Evolutionary conservation across 2,113 vertebrate genomes (phyloP), one percentile per base, ranked within the genome.

Genomic region (Myiozetetes cayanensis): DNA sequence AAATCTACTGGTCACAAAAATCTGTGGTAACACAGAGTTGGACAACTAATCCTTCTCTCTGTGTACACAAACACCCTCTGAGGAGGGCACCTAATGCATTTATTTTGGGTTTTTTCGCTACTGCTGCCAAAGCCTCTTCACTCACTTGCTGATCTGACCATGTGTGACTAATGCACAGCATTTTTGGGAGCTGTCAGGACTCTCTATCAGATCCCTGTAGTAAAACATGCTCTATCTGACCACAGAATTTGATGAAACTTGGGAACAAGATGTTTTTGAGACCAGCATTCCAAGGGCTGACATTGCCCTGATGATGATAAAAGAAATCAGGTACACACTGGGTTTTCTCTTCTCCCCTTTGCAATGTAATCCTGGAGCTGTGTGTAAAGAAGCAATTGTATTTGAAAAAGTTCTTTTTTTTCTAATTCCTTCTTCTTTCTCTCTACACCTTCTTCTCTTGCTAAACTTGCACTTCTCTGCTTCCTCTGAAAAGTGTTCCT

Each of bases 311-410:
- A 59, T 87, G 77, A 93, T 59, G 63, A 73, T 90, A 61, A 86
- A 94, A 90, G 78, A 91, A 94, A 80, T 88, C 79, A 61, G 50
- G 76, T 77, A 82, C 73, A 7, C 55, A 22, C 59, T 93, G 79
- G 89, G 66, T 75, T 94, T 91, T 78, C 50, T 90, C 56, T 90
- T 88, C 82, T 91, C 79, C 67, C 79, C 67, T 92, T 75, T 68
- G 85, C 84, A 93, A 87, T 84, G 73, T 73, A 94, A 87, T 92
- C 83, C 94, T 25, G 80, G 31, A 83, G 88, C 83, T 86, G 73
- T 85, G 90, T 90, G 88, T 75, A 87, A 94, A 81, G 73, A 62
- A 93, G 80, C 33, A 65, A 94, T 84, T 92, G 92, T 56, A 41
- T 78, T 65, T 90, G 90, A 68, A 49, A 59, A 90, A 41, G 61